Evolutionary conservation across 2,888 invertebrate genomes (phyloP), one percentile per base, ranked within the genome.

Genomic region (Parnassius orleans): DNA sequence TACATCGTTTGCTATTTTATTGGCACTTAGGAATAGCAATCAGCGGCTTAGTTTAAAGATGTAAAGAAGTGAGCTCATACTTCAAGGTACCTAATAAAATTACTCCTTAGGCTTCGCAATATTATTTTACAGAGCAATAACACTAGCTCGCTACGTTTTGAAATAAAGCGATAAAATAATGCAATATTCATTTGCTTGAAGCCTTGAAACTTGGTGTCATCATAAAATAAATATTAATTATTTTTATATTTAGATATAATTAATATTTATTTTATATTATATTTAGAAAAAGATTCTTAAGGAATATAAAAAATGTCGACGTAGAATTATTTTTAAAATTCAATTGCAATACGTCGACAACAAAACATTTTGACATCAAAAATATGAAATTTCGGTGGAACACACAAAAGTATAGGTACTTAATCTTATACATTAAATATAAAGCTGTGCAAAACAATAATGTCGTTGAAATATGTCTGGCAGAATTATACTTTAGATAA

Each of bases 11-110:
- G 64, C 53, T 61, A 58, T 61, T 70, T 72, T 70, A 72, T 69
- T 67, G 66, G 65, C 71, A 70, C 68, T 70, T 69, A 70, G 57
- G 48, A 48, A 15, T 52, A 54, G 64, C 65, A 68, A 68, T 68
- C 65, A 68, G 57, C 57, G 53, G 66, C 53, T 53, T 51, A 48
- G 62, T 63, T 63, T 60, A 48, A 56, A 60, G 52, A 55, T 41
- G 59, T 56, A 48, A 60, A 55, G 62, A 52, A 66, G 61, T 57
- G 58, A 62, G 48, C 41, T 12, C 62, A 57, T 57, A 62, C 53
- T 46, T 42, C 15, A 24, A 12, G 44, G 61, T 53, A 60, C 42
- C 54, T 59, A 55, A 56, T 63, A 63, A 63, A 63, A 60, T 60
- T 56, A 60, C 52, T 56, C 53, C 46, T 47, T 19, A 14, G 46